phyloP scores from a whole-genome alignment of 2,113 vertebrate species.

The Semicossyphus pulcher region DNA sequence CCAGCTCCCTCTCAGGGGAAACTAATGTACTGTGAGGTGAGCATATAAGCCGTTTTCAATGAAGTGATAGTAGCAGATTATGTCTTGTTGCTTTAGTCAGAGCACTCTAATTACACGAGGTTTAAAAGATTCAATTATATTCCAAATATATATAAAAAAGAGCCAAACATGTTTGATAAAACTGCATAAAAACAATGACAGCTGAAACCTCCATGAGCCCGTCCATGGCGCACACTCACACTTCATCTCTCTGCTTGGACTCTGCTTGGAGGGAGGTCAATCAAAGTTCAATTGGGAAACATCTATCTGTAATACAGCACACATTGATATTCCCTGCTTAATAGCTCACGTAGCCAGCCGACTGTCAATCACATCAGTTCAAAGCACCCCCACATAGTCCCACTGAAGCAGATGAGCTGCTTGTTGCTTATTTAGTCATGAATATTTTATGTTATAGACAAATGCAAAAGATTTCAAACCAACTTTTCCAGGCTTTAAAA shows the following conservation, averaged over 20 bases:
- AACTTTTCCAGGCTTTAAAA: background rate
- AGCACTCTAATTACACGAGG: too few relatives aligned
- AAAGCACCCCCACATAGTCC: conserved; percentile 7
- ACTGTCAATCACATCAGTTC: conserved; percentile 8
- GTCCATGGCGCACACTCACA: too few relatives aligned
- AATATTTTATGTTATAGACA: conserved; percentile 20
- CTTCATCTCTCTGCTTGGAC: background rate
- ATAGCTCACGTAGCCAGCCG: background rate
- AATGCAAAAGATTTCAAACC: background rate
- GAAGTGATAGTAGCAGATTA: too few relatives aligned
- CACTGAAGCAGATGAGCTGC: background rate
- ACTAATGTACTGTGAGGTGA: too few relatives aligned
- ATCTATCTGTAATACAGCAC: background rate
- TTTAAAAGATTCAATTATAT: too few relatives aligned
- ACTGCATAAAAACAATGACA: too few relatives aligned
- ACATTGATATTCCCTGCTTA: background rate
- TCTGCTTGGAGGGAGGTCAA: background rate
- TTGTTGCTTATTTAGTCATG: conserved; percentile 3
- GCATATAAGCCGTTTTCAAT: too few relatives aligned
- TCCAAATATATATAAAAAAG: too few relatives aligned
- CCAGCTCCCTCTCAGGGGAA: too few relatives aligned
- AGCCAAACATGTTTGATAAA: too few relatives aligned
- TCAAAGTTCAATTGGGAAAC: conserved; percentile 9
- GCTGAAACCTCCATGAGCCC: too few relatives aligned
- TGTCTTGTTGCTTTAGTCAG: too few relatives aligned